These are phyloP conservation scores for Congeria kusceri DNA, from an alignment of 2,888 invertebrate species.

Conservation along the genomic window DNA sequence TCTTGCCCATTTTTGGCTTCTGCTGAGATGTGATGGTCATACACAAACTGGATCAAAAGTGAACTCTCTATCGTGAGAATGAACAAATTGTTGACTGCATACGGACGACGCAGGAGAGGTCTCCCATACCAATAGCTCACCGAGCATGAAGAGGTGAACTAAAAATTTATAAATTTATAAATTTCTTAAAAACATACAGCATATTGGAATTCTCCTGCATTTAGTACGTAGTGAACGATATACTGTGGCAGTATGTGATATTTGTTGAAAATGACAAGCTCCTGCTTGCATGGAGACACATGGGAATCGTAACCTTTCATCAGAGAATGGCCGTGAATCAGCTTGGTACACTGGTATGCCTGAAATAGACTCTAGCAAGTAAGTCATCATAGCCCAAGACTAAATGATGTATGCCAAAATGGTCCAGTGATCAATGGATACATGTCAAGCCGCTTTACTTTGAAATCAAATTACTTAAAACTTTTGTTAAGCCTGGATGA, in stretches of 20 bases:
- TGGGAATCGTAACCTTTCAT: conserved; percentile 76
- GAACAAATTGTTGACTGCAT: too few species aligned
- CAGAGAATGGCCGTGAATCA: conserved; percentile 74
- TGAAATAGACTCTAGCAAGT: conserved; percentile 18
- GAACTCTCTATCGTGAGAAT: too few species aligned
- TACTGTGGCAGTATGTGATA: conserved; percentile 78
- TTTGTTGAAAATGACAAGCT: conserved; percentile 77
- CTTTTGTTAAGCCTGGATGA: too few species aligned
- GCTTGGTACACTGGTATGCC: conserved; percentile 73
- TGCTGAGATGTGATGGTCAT: too few species aligned
- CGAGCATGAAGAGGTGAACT: background rate
- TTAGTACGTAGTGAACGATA: conserved; percentile 73
- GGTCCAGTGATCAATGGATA: too few species aligned
- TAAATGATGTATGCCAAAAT: too few species aligned
- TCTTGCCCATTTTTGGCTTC: too few species aligned
- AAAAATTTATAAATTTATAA: background rate
- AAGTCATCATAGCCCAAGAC: too few species aligned
- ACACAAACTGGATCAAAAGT: background rate
- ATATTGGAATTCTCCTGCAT: conserved; percentile 63
- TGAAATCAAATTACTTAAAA: too few species aligned
- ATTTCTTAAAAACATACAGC: conserved; percentile 19
- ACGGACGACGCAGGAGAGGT: too few species aligned
- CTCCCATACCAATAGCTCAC: too few species aligned
- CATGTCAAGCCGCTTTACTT: too few species aligned
- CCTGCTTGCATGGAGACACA: conserved; percentile 78